Base-by-base conservation (phyloP, 2,888 invertebrate species). In the Junonia oenone region DNA sequence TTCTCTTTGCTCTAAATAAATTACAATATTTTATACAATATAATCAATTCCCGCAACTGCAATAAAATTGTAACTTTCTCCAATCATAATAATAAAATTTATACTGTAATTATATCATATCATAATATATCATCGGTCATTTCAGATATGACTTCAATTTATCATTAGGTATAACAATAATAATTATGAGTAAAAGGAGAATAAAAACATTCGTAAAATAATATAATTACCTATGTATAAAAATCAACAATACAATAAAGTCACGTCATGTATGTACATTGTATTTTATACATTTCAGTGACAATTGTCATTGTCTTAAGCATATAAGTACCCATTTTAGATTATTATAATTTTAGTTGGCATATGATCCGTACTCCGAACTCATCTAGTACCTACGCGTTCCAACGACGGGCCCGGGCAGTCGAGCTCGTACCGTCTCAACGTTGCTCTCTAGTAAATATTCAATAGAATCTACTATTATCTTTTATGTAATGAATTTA, bases 31-130 rank as follows among this genome's bases (percentile, higher is more conserved):
- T 73, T 29, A 48, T 47, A 43, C 19, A 46, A 27, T 54, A 62
- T 76, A 73, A 73, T 87, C 87, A 88, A 87, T 87, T 88, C 87
- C 87, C 76, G 66, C 72, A 69, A 73, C 77, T 77, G 73, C 79
- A 75, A 71, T 71, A 56, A 73, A 76, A 72, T 68, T 68, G 68
- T 72, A 64, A 53, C 46, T 61, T 51, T 66, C 63, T 63, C 59
- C 65, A 66, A 65, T 66, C 63, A 63, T 63, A 66, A 59, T 62
- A 66, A 60, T 67, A 62, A 61, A 64, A 69, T 66, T 71, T 72
- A 69, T 66, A 64, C 56, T 58, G 64, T 71, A 69, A 68, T 70
- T 72, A 73, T 73, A 65, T 19, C 45, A 71, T 73, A 69, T 17
- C 38, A 68, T 71, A 73, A 73, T 75, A 68, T 71, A 74, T 76